Conservation (phyloP, 2,888 invertebrate species). For the Gymnosoma rotundatum region DNA sequence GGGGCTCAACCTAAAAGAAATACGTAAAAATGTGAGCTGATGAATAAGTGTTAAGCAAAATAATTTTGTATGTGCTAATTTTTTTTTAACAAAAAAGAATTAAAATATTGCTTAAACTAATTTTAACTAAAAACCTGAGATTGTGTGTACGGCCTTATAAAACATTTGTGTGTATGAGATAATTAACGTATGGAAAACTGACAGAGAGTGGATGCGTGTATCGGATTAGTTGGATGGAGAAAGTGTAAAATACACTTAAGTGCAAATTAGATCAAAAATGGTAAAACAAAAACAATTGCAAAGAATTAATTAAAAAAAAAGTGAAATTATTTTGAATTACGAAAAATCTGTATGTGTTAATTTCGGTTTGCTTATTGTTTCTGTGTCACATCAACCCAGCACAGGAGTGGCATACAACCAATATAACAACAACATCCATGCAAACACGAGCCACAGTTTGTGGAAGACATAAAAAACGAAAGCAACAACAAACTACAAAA, state of each 20-base stretch:
- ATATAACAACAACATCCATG: not conserved
- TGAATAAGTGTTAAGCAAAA: too few relatives aligned
- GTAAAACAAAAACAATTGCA: slow-evolving; percentile 14
- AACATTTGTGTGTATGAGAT: too few relatives aligned
- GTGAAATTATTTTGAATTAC: slow-evolving; percentile 31
- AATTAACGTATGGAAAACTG: too few relatives aligned
- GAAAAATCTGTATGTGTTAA: slow-evolving; percentile 64
- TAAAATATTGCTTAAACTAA: too few relatives aligned
- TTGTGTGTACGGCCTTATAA: too few relatives aligned
- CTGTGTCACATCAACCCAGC: slow-evolving; percentile 25
- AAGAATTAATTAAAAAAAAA: slow-evolving; percentile 24
- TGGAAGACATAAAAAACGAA: slow-evolving; percentile 25
- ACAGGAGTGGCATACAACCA: slow-evolving; percentile 58
- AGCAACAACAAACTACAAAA: slow-evolving; percentile 37
- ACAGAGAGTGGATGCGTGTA: slow-evolving; percentile 30
- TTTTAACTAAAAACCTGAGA: too few relatives aligned
- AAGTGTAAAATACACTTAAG: too few relatives aligned
- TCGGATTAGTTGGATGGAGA: slow-evolving; percentile 4
- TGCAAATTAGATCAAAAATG: slow-evolving; percentile 12
- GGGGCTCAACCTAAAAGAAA: too few relatives aligned
- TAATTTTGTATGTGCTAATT: too few relatives aligned
- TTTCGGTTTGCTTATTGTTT: slow-evolving; percentile 35
- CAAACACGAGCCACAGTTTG: slow-evolving; percentile 37
- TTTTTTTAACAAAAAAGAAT: too few relatives aligned
- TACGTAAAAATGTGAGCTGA: too few relatives aligned